These are phyloP conservation scores for Notodonta ziczac DNA, from an alignment of 2,888 invertebrate genomes.

Conservation along the genomic window DNA sequence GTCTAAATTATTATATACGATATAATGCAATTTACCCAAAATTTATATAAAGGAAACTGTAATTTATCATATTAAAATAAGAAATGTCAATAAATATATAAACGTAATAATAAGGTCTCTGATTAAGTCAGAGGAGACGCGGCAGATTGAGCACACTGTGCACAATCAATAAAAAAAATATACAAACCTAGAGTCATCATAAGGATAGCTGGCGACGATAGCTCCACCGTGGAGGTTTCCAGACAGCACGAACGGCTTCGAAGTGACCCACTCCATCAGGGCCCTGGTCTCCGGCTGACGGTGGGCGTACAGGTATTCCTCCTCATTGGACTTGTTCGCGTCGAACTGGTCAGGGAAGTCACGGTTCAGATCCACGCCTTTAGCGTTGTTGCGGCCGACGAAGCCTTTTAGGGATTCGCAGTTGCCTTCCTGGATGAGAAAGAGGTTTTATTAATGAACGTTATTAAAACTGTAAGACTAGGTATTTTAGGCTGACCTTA, in stretches of 20 bases:
- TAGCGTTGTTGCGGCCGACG: constrained; percentile 92
- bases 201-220: constrained; percentile 99
- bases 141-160: too few relatives aligned
- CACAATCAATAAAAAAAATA: too few relatives aligned
- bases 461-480: too few relatives aligned
- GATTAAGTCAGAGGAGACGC: too few relatives aligned
- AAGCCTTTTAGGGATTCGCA: constrained; percentile 89
- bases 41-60: too few relatives aligned
- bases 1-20: too few relatives aligned
- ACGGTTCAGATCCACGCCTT: constrained; percentile 93
- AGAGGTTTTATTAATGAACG: not conserved
- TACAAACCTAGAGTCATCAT: constrained; percentile 91
- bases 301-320: constrained; percentile 79
- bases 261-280: constrained; percentile 94
- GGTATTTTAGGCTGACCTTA: too few relatives aligned
- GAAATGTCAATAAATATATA: too few relatives aligned
- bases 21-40: too few relatives aligned
- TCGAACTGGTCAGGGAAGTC: constrained; percentile 97
- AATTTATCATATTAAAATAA: too few relatives aligned
- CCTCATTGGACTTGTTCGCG: constrained; percentile 58
- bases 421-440: constrained; percentile 87
- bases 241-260: constrained; percentile 95
- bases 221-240: constrained; percentile 98
- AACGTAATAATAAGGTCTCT: too few relatives aligned
- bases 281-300: constrained; percentile 95